Base-by-base conservation (phyloP, 2,797 vertebrate species). In the Lycodopsis pacificus region DNA sequence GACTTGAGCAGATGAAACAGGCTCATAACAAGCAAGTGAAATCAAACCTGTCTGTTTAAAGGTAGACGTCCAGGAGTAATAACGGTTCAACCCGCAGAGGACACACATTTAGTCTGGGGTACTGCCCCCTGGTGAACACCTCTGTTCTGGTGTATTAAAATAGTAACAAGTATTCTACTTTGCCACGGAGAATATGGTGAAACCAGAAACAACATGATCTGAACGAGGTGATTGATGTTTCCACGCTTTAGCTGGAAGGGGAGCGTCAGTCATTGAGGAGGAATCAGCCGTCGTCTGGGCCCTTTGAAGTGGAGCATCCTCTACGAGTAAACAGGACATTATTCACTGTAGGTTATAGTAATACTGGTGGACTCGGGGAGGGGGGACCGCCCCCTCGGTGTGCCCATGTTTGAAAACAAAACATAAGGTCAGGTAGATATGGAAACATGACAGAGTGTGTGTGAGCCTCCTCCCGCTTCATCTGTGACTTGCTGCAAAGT, bases 291-390 rank as follows among this genome's bases (percentile, higher is more conserved):
- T 83, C 59, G 19, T 10, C 7, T 13, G 27, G 57, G 40, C 27
- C 20, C 69, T 85, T 75, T 85, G 80, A 80, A 74, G 72, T 48
- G 42, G 67, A 73, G 65, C 59, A 61, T 30, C n/a, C 9, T 4
- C 12, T 34, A 34, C 5, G 13, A 5, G 22, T 2, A 6, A 22
- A 34, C 32, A 32, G 25, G 9, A 19, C 62, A 44, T 49, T 10
- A 32, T 65, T 25, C 36, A n/a, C 32, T 59, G 1, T 27, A 27
- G 5, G 7, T 54, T 20, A 20, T 27, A 44, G 38, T 36, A 0
- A 40, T 36, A 27, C 30, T 58, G 30, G 30, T 32, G 56, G 27
- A 44, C 42, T 15, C 1, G 1, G 14, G 42, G 42, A 44, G 14
- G 7, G 36, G 8, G 1, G 36, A 10, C 7, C 8, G 42, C 12